These are phyloP conservation scores for Melanchra persicariae DNA, from an alignment of 2,888 invertebrate genomes.

Conservation along the genomic window DNA sequence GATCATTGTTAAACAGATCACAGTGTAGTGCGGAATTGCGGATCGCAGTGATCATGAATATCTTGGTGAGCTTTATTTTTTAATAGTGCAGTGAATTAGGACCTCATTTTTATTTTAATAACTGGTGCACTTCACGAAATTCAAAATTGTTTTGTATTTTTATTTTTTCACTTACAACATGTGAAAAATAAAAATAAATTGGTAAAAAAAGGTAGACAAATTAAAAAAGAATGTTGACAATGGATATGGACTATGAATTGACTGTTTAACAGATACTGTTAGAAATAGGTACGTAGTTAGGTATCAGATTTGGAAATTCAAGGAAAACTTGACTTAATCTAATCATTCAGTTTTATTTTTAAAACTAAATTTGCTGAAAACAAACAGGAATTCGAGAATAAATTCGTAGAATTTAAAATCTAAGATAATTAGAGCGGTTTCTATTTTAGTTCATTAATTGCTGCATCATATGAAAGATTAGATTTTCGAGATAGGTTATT, in stretches of 20 bases:
- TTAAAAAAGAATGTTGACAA: background rate
- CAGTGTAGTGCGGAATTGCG: slow-evolving; percentile 66
- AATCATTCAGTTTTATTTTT: slow-evolving; percentile 1
- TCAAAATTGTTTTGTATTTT: slow-evolving; percentile 3
- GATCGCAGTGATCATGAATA: slow-evolving; percentile 72
- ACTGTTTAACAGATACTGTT: too few relatives aligned
- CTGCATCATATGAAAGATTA: slow-evolving; percentile 42
- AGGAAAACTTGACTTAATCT: background rate
- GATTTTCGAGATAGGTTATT: slow-evolving; percentile 39
- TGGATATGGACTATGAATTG: background rate
- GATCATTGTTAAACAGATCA: slow-evolving; percentile 70
- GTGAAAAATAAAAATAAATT: background rate
- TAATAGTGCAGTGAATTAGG: slow-evolving; percentile 47
- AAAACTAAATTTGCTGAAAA: background rate
- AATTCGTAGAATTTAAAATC: slow-evolving; percentile 25
- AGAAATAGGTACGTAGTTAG: background rate
- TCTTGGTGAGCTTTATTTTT: slow-evolving; percentile 70
- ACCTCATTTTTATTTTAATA: background rate
- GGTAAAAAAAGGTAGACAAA: background rate
- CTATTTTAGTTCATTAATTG: slow-evolving; percentile 37
- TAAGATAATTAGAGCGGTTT: slow-evolving; percentile 46
- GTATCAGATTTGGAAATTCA: background rate
- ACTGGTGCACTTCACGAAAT: background rate
- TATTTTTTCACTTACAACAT: too few relatives aligned
- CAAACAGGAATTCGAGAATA: slow-evolving; percentile 16